phyloP scores from a whole-genome alignment of 2,113 vertebrate species.

The Psittacus erithacus region DNA sequence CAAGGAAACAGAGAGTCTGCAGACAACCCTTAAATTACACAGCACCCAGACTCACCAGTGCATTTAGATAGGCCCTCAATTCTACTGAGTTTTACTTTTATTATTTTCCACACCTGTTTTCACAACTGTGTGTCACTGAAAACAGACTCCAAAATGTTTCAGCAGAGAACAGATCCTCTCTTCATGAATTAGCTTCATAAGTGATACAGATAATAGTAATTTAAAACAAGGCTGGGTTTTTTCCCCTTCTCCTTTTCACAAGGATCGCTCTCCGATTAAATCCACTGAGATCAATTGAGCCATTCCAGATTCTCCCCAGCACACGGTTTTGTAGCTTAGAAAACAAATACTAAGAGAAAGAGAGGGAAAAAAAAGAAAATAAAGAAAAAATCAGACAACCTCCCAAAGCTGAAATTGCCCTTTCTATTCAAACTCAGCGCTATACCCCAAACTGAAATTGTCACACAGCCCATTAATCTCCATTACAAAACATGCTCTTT shows the following conservation, averaged over 20 bases:
- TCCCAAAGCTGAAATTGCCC: slow-evolving; percentile 32
- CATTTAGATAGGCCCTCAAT: accelerated
- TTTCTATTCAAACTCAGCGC: background rate
- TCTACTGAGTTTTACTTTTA: background rate
- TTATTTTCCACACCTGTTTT: background rate
- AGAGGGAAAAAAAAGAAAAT: background rate
- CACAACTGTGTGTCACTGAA: background rate
- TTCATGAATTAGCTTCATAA: background rate
- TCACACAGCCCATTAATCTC: slow-evolving; percentile 44
- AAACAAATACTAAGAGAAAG: background rate
- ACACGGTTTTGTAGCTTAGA: background rate
- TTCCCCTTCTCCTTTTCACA: background rate
- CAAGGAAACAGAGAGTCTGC: background rate
- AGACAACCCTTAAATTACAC: background rate
- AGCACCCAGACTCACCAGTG: background rate
- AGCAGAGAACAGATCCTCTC: background rate
- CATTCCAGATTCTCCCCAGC: background rate
- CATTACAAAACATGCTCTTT: slow-evolving; percentile 58
- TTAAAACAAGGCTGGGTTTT: background rate
- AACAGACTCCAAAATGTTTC: background rate
- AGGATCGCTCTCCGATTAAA: background rate
- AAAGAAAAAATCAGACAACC: background rate
- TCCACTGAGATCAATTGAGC: background rate
- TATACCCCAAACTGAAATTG: slow-evolving; percentile 28
- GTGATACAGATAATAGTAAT: background rate